A percentile compares a stretch with the other conserved stretches of the same genome.
These are phyloP conservation scores for Acromyrmex echinatior DNA, from an alignment of 1,140 invertebrate genomes.

Conservation along the genomic window DNA sequence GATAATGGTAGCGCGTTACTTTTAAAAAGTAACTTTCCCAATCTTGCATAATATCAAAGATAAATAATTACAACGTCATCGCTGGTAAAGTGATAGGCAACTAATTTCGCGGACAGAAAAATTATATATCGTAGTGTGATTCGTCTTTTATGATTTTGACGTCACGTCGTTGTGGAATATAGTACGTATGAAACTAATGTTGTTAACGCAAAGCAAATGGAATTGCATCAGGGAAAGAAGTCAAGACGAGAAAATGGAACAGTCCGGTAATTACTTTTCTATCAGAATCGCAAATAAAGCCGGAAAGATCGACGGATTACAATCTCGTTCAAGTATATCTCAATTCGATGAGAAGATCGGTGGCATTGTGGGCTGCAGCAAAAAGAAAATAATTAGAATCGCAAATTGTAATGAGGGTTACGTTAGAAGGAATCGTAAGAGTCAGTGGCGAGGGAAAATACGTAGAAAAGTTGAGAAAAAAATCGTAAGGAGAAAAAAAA, in stretches of 20 bases:
- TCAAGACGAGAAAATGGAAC: constrained; percentile 7
- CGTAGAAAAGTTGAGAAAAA: constrained; percentile 20
- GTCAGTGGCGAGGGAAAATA: background rate
- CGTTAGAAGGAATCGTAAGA: constrained; percentile 7
- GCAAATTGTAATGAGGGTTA: constrained; percentile 46
- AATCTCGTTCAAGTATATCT: constrained; percentile 73
- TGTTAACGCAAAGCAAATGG: background rate
- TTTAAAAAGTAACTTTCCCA: no score
- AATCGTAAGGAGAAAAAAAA: background rate
- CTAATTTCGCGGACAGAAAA: constrained; percentile 9
- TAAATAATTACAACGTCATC: background rate
- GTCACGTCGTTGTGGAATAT: background rate
- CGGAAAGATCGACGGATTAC: constrained; percentile 67
- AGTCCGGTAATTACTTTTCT: constrained; percentile 53
- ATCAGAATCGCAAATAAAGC: constrained; percentile 64
- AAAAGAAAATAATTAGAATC: constrained; percentile 48
- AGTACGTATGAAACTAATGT: background rate
- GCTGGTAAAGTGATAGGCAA: background rate
- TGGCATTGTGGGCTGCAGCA: background rate
- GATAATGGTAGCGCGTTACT: no score
- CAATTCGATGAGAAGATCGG: constrained; percentile 42
- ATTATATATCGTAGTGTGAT: background rate
- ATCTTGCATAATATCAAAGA: background rate
- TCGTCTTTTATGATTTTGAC: background rate
- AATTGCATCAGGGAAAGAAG: constrained; percentile 6